These are phyloP conservation scores for Nothura maculosa DNA, from an alignment of 2,797 vertebrate species.

Conservation along the genomic window DNA sequence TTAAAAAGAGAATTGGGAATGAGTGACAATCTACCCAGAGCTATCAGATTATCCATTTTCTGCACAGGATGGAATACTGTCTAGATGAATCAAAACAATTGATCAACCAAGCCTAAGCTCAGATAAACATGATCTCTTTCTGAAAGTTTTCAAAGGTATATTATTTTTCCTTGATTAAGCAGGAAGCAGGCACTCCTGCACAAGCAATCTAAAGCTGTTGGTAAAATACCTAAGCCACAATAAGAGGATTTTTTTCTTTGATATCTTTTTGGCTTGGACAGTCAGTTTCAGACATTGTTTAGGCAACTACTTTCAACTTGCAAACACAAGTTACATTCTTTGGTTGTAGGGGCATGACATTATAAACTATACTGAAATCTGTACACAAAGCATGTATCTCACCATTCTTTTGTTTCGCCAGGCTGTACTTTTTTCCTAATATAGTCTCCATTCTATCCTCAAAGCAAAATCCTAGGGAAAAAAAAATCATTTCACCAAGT, in stretches of 20 bases:
- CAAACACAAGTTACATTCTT: neutral
- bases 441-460: neutral
- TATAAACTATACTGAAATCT: neutral
- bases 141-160: neutral
- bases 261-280: neutral
- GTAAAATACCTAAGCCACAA: neutral
- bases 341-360: neutral
- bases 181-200: neutral
- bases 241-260: neutral
- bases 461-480: neutral
- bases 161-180: neutral
- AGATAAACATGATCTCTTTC: neutral
- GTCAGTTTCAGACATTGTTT: neutral
- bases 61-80: neutral
- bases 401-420: neutral
- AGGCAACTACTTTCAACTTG: neutral
- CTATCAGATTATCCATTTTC: neutral
- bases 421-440: neutral
- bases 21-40: neutral
- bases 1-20: no score
- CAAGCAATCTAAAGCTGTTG: neutral
- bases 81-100: neutral
- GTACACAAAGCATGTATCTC: neutral
- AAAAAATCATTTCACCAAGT: neutral
- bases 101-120: neutral